Percentiles rank a stretch among this genome's conserved stretches.
Evolutionary conservation across 2,888 invertebrate species (phyloP).

Genomic region (Latrodectus elegans): DNA sequence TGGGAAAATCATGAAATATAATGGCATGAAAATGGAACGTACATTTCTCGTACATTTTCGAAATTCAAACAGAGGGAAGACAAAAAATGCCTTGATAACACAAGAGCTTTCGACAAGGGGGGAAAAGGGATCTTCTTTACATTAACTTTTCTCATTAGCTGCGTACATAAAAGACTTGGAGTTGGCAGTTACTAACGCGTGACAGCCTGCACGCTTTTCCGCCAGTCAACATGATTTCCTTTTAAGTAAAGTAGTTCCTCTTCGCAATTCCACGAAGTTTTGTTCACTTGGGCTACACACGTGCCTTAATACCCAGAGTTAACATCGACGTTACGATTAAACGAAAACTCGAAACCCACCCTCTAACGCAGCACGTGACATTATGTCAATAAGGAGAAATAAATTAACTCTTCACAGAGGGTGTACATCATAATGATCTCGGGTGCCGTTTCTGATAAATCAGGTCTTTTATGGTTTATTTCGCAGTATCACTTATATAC

Average conservation of each 20-base stretch:
- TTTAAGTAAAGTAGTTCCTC: not conserved
- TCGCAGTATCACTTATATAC: no score
- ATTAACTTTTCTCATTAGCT: conserved; percentile 13
- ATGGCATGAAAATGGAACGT: no score
- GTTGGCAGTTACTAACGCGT: not conserved
- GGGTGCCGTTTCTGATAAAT: no score
- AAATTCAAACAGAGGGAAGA: no score
- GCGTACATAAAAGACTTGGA: conserved; percentile 19
- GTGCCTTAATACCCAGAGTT: conserved; percentile 12
- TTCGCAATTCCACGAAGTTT: not conserved
- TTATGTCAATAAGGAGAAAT: not conserved
- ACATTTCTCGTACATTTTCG: no score
- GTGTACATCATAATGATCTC: no score
- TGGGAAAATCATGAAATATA: no score
- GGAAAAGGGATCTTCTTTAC: not conserved
- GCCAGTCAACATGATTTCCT: not conserved
- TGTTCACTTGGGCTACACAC: not conserved
- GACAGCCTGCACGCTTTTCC: not conserved
- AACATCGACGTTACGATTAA: not conserved
- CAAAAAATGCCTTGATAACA: no score
- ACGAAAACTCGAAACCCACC: not conserved
- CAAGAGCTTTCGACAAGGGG: no score
- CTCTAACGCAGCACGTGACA: not conserved
- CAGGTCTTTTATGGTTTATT: no score
- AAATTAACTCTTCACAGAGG: not conserved